Base-by-base conservation (phyloP, 2,888 invertebrate genomes). In the Papilio demoleus region DNA sequence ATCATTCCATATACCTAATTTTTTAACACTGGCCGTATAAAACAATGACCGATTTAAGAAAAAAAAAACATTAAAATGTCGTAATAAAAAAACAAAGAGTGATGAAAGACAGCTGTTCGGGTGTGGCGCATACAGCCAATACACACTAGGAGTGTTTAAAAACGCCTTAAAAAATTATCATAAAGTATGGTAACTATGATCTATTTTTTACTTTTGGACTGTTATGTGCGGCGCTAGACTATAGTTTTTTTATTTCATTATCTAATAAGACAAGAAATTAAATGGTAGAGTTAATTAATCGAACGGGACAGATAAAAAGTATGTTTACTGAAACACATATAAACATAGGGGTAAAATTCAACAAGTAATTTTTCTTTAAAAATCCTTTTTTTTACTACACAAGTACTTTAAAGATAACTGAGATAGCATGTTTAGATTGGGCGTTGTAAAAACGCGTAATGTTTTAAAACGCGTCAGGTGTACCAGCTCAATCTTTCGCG, bases 11-110 rank as follows among this genome's bases (percentile, higher is more conserved):
- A 17, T n/a, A 59, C 22, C n/a, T 36, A 38, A 19, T 36, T 12
- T 38, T 40, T 59, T 24, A 38, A 62, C 22, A 50, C 63, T 63
- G 63, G 63, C 63, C 11, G n/a, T 63, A 50, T 36, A 34, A 53
- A 38, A 59, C 59, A 59, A 59, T 59, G 38, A 59, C 12, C 36
- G 3, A 19, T 59, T 59, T 14, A 38, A 38, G 14, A n/a, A 40
- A 59, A 38, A 59, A 56, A 24, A 59, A 59, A 38, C 36, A 22
- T 22, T 38, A 19, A 38, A 59, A 59, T 38, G 22, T 27, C 14
- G 53, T 14, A 53, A 53, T 38, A 59, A 22, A 63, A 36, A 64
- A 53, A 53, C 34, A 64, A 53, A 38, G n/a, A 64, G 6, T 34
- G 47, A 19, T 19, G 45, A 34, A 47, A 19, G 22, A 45, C 19